Evolutionary conservation across 2,888 invertebrate genomes (phyloP), one percentile per base, ranked within the genome.

Genomic region (Diadromus collaris): DNA sequence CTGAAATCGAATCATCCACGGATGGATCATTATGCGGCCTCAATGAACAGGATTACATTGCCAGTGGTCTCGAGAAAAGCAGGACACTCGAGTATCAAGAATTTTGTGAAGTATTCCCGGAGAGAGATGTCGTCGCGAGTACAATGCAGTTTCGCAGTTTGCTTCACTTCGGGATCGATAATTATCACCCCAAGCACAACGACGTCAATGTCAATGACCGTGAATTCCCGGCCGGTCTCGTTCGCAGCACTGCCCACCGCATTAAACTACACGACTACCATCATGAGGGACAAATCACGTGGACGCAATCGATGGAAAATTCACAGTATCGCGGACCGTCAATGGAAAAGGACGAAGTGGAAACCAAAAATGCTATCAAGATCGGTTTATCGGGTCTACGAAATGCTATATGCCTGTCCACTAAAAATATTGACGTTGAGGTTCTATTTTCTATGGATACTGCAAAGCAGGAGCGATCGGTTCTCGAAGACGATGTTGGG

Each of bases 381-480:
- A 3, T 51, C 24, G 41, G 27, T 16, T 63, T 9, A 19, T 54
- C 63, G 27, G 56, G 41, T 63, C 38, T n/a, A 41, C 54, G 29
- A 7, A 27, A 63, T 6, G 7, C 21, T 32, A 46, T 44, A 41
- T 21, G 10, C 51, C 16, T 32, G 32, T 10, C 7, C 13, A 46
- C 48, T 29, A 32, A 32, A 61, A 32, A 69, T 58, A 32, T 16
- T 32, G 32, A 46, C 90, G 91, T 91, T 91, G 91, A 92, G 92
- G 92, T 91, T 91, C 91, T 91, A 91, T 92, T 92, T 92, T 91
- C 91, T 92, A 48, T 67, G 38, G 27, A 27, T 63, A 68, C 91
- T 91, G 91, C 44, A 27, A 56, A 91, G 91, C 92, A 91, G 91
- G 91, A 54, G 19, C 48, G n/a, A 34, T 46, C 29, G n/a, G 29